Evolutionary conservation across 2,888 invertebrate species (phyloP).

Genomic region (Papilio gigon): DNA sequence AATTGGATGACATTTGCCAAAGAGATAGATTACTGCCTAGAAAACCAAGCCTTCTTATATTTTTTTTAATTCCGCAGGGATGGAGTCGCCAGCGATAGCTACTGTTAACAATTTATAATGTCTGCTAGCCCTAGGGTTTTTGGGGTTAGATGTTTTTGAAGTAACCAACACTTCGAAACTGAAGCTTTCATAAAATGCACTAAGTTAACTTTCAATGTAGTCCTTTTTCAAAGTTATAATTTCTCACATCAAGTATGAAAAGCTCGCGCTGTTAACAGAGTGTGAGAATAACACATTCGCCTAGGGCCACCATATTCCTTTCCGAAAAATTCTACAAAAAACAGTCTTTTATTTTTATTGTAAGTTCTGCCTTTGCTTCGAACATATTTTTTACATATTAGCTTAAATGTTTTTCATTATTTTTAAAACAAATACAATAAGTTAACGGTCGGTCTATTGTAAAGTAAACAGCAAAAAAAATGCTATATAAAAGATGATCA

Average conservation of each 20-base stretch:
- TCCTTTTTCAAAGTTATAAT: slow-evolving; percentile 17
- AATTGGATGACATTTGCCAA: no score
- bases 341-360: neutral
- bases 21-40: no score
- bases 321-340: neutral
- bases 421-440: neutral
- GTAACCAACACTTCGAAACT: neutral
- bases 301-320: slow-evolving; percentile 2
- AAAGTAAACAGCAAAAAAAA: no score
- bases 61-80: no score
- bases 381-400: no score
- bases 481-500: no score
- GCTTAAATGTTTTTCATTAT: neutral
- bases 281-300: slow-evolving; percentile 11
- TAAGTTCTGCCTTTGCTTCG: neutral
- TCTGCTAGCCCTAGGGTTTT: no score
- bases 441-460: no score
- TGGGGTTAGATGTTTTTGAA: neutral
- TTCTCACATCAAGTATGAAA: slow-evolving; percentile 3
- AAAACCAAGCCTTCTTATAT: no score
- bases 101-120: no score
- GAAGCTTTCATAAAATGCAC: neutral
- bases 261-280: neutral
- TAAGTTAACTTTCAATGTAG: neutral
- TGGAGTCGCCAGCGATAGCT: no score